Percentiles rank a stretch among this genome's conserved stretches.
Conservation (phyloP, 2,113 vertebrate genomes). For the Thamnophis sirtalis region DNA sequence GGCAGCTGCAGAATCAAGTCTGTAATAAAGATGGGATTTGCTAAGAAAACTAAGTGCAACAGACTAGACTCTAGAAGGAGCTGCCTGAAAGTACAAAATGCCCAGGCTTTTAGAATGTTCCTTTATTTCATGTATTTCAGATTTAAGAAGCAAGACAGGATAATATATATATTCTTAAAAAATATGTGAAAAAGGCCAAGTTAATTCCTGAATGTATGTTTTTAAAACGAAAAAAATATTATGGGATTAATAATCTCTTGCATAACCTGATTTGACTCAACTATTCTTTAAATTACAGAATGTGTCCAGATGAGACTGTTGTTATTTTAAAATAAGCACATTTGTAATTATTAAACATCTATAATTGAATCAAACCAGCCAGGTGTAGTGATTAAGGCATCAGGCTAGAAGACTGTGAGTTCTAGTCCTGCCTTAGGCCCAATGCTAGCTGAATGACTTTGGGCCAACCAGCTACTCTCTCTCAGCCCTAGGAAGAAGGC, state of each 20-base stretch:
- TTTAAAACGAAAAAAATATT: background rate
- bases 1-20: slow-evolving; percentile 7
- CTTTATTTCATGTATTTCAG: background rate
- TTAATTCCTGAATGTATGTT: background rate
- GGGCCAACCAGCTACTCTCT: background rate
- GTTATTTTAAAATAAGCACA: background rate
- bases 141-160: background rate
- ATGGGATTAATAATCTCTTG: no score
- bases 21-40: slow-evolving; percentile 19
- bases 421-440: background rate
- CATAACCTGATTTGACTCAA: background rate
- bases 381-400: background rate
- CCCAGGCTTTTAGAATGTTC: background rate
- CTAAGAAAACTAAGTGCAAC: slow-evolving; percentile 19
- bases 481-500: background rate
- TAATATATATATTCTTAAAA: background rate
- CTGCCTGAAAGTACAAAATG: background rate
- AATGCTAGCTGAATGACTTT: background rate
- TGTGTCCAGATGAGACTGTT: background rate
- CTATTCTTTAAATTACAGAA: background rate
- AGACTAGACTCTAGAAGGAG: background rate
- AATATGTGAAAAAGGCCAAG: background rate
- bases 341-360: background rate
- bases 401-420: background rate
- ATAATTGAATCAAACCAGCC: background rate